These are phyloP conservation scores for Spea hammondii DNA, from an alignment of 2,797 vertebrate species.

Conservation along the genomic window DNA sequence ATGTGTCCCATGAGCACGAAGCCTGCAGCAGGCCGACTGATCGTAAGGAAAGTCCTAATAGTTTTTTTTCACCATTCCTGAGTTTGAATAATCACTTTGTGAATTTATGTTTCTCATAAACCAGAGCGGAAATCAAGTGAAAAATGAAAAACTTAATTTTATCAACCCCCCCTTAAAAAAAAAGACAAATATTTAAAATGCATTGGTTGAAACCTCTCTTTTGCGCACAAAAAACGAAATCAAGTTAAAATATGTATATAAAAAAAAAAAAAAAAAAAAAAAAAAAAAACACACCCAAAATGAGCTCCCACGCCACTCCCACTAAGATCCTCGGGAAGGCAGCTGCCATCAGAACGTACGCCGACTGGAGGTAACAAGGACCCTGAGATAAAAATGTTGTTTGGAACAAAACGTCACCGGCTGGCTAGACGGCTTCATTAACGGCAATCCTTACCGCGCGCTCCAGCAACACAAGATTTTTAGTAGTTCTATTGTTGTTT, in stretches of 20 bases:
- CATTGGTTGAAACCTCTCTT: too few species aligned
- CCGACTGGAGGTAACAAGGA: not conserved
- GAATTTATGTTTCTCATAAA: not conserved
- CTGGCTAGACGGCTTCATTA: not conserved
- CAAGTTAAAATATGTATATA: not conserved
- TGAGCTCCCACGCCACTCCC: not conserved
- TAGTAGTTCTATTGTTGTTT: too few species aligned
- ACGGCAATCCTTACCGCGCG: not conserved
- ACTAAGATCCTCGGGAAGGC: not conserved
- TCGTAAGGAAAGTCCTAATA: slow-evolving; percentile 59
- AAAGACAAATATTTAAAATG: too few species aligned
- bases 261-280: not conserved
- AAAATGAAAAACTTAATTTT: not conserved
- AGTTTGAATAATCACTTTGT: slow-evolving; percentile 57
- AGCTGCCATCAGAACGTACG: not conserved
- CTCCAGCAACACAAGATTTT: too few species aligned
- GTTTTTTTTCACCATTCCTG: slow-evolving; percentile 64
- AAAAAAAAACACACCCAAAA: not conserved
- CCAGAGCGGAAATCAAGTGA: not conserved
- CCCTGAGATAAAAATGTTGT: not conserved
- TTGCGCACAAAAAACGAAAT: not conserved
- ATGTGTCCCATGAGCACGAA: too few species aligned
- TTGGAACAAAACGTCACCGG: not conserved
- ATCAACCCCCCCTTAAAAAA: too few species aligned
- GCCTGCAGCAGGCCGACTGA: not conserved